Base-by-base conservation (phyloP, 2,113 vertebrate genomes). In the Butorides virescens region DNA sequence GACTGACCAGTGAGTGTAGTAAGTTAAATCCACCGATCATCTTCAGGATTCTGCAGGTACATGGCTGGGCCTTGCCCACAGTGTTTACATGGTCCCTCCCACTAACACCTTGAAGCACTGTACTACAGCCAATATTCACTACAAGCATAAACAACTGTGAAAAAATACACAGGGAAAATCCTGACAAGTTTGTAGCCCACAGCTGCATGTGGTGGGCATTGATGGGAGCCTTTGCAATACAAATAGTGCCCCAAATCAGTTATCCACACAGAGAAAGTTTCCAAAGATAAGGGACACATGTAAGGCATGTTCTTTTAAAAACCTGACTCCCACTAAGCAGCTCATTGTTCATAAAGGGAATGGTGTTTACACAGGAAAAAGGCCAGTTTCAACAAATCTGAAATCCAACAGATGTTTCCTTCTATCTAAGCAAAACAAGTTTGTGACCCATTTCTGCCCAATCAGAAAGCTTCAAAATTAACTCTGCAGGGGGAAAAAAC, bases 371-470 rank as follows among this genome's bases (percentile, higher is more conserved):
- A 97, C 97, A 98, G 98, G 98, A 98, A 98, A 86, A 90, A 90
- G 86, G 56, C 72, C 82, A 95, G 72, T 97, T 97, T 93, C 95
- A 96, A 97, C 97, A 98, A 97, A 87, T 92, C 90, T 93, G 87
- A 95, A 95, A 83, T 97, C 58, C 90, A 84, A 89, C 98, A 98
- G 97, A 97, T 98, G 97, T 98, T 98, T 98, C 98, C 98, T 98
- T 97, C 87, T 97, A 87, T 97, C 97, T 78, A 94, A 97, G 89
- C 95, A 96, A 98, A 98, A 94, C 80, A 95, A 84, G 76, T 72
- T 91, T 87, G 72, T 37, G 16, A 84, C 42, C 65, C 4, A 7
- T 55, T 94, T 86, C 86, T 95, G 72, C 58, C 58, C 70, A 68
- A 76, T n/a, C 26, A 73, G 47, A 92, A 93, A 68, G 22, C 37